A percentile compares a stretch with the other conserved stretches of the same genome.
These are phyloP conservation scores for Xyliphius kryptos DNA, from an alignment of 2,113 vertebrate species.

Conservation along the genomic window DNA sequence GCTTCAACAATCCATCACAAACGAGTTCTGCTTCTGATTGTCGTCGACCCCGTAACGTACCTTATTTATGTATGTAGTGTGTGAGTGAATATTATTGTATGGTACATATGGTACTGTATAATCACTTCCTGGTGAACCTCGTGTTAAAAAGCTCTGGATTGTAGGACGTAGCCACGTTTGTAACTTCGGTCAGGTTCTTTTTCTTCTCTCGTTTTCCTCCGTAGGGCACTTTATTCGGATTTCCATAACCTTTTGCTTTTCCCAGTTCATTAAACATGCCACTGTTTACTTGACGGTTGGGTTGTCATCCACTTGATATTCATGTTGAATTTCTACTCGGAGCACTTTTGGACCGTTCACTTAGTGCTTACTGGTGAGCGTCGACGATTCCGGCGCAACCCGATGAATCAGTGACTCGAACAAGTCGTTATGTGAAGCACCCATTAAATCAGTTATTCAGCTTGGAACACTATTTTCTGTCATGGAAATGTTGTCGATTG, in stretches of 20 bases:
- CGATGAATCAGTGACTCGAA: constrained; percentile 27
- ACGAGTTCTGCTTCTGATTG: constrained; percentile 48
- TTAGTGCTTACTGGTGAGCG: constrained; percentile 38
- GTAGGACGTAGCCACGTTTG: constrained; percentile 14
- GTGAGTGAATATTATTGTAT: constrained; percentile 33
- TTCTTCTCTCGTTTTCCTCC: background rate
- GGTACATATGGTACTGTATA: constrained; percentile 27
- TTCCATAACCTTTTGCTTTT: no score
- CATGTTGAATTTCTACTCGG: constrained; percentile 17
- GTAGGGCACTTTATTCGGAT: no score
- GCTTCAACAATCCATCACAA: background rate
- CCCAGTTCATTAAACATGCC: no score
- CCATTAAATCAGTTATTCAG: constrained; percentile 21
- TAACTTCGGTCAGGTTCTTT: background rate
- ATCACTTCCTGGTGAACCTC: constrained; percentile 1
- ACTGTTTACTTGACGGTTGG: background rate
- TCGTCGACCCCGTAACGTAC: constrained; percentile 50
- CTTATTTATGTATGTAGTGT: constrained; percentile 47
- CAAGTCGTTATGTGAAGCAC: constrained; percentile 9
- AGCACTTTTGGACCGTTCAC: constrained; percentile 30
- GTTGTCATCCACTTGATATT: background rate
- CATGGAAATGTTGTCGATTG: constrained; percentile 43
- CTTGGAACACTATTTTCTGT: constrained; percentile 32
- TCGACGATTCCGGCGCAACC: constrained; percentile 19
- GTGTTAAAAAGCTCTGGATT: constrained; percentile 7